phyloP scores from a whole-genome alignment of 2,888 invertebrate genomes.

The Abrostola triplasia region DNA sequence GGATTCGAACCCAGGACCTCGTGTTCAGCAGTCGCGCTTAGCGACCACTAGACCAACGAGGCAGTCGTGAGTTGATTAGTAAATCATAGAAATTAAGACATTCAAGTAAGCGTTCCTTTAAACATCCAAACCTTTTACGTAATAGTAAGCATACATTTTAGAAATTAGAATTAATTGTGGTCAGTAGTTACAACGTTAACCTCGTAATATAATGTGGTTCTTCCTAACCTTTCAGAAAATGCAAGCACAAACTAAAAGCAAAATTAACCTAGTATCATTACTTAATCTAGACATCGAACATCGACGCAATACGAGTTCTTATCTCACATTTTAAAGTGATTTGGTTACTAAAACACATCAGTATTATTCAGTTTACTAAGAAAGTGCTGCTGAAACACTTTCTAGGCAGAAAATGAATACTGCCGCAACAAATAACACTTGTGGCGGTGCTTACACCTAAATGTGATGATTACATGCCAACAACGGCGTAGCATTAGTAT shows the following conservation, averaged over 20 bases:
- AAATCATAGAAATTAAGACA: too few species aligned
- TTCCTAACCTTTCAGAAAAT: too few species aligned
- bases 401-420: conserved; percentile 61
- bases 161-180: too few species aligned
- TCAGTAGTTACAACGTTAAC: too few species aligned
- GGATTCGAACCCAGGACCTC: too few species aligned
- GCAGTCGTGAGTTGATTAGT: too few species aligned
- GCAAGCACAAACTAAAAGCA: background rate
- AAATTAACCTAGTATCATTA: background rate
- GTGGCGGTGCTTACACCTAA: conserved; percentile 27
- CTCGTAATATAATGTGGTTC: too few species aligned
- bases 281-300: background rate
- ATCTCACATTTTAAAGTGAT: conserved; percentile 10
- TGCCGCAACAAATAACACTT: conserved; percentile 6
- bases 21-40: too few species aligned
- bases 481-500: conserved; percentile 22
- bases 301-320: background rate
- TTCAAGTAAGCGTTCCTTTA: too few species aligned
- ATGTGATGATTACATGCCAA: conserved; percentile 41
- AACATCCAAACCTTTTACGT: too few species aligned
- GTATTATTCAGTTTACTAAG: conserved; percentile 56
- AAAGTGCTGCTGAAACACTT: conserved; percentile 62
- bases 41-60: too few species aligned
- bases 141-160: too few species aligned
- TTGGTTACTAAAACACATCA: conserved; percentile 55